Percentiles rank a stretch among this genome's conserved stretches.
These are phyloP conservation scores for Tachyglossus aculeatus DNA, from an alignment of 2,797 vertebrate genomes.

Conservation along the genomic window DNA sequence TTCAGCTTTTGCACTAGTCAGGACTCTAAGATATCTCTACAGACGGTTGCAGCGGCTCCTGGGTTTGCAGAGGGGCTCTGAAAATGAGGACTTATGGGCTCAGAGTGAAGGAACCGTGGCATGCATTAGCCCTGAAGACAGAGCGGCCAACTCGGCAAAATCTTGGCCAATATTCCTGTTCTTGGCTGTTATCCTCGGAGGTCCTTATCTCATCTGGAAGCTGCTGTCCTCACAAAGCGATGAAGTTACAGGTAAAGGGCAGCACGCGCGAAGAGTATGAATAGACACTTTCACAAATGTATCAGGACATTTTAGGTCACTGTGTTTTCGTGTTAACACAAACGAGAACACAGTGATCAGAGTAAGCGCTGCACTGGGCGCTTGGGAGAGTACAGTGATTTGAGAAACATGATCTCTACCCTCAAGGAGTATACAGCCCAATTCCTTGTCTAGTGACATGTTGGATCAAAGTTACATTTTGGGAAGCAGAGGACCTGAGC, in stretches of 20 bases:
- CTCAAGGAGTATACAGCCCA: too few species aligned
- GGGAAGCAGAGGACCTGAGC: too few species aligned
- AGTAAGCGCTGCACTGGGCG: too few species aligned
- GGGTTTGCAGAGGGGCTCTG: constrained; percentile 80
- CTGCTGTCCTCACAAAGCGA: constrained; percentile 82
- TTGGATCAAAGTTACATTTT: too few species aligned
- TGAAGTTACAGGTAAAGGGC: constrained; percentile 82
- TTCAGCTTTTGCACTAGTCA: constrained; percentile 93
- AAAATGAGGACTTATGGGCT: constrained; percentile 92
- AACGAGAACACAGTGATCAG: too few species aligned
- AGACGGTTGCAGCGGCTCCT: constrained; percentile 84
- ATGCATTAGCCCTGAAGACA: constrained; percentile 68
- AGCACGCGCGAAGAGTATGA: neutral
- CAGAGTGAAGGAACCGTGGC: constrained; percentile 85
- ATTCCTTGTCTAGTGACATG: too few species aligned
- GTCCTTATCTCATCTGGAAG: constrained; percentile 97
- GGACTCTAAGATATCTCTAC: constrained; percentile 91
- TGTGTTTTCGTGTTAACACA: too few species aligned
- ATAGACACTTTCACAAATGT: neutral
- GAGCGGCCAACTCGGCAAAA: constrained; percentile 79
- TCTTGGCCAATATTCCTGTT: constrained; percentile 98
- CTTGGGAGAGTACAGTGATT: too few species aligned
- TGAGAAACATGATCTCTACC: too few species aligned
- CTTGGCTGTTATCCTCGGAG: constrained; percentile 92
- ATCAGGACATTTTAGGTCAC: too few species aligned